Conservation (phyloP, 1,140 invertebrate species). For the Monochamus saltuarius region DNA sequence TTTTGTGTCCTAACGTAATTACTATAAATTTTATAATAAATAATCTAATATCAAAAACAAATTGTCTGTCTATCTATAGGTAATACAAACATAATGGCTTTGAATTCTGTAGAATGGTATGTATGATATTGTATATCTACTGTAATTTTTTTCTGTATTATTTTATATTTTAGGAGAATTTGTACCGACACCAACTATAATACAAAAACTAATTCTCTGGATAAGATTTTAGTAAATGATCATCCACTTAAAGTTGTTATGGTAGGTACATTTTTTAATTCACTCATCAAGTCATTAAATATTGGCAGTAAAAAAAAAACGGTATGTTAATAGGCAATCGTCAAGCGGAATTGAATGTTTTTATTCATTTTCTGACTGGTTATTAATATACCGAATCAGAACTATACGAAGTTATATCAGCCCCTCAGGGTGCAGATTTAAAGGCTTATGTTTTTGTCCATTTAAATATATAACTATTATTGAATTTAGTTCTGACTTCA, state of each 20-base stretch:
- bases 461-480: background rate
- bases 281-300: too few species aligned
- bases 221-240: slow-evolving; percentile 32
- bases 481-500: slow-evolving; percentile 16
- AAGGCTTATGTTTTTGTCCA: slow-evolving; percentile 9
- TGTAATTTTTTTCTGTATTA: background rate
- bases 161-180: background rate
- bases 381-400: too few species aligned
- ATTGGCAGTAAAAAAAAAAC: too few species aligned
- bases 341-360: too few species aligned
- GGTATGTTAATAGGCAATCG: too few species aligned
- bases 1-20: too few species aligned
- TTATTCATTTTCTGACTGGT: too few species aligned
- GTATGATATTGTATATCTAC: background rate
- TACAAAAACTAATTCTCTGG: background rate
- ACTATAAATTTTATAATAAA: too few species aligned
- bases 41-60: too few species aligned
- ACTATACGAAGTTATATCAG: too few species aligned
- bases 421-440: too few species aligned
- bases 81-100: background rate
- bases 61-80: too few species aligned
- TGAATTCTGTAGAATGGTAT: background rate
- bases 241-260: slow-evolving; percentile 61
- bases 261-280: slow-evolving; percentile 43
- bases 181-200: background rate